Base-by-base conservation (phyloP, 2,888 invertebrate genomes). In the Crepidodera aurea region DNA sequence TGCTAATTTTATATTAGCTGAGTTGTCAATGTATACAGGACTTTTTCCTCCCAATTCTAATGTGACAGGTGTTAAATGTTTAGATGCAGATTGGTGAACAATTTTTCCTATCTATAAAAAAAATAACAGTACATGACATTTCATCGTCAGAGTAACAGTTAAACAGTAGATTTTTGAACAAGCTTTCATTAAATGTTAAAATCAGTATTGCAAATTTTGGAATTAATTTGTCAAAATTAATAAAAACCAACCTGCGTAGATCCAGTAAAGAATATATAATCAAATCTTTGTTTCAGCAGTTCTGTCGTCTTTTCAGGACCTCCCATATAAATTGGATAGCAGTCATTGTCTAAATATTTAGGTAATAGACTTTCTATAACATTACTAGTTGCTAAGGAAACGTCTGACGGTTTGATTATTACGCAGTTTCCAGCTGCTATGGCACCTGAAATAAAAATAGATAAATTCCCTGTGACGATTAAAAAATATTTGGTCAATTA, bases 261-360 rank as follows among this genome's bases (percentile, higher is more conserved):
- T 18, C 94, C 98, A 0, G 98, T 99, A 81, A 90, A 96, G 84
- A 98, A 96, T 68, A 99, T 97, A 78, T 96, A 94, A 83, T 99
- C 98, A 79, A 96, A 98, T 76, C 88, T 88, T 77, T 96, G 87
- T 73, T 92, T 90, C 27, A 98, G 82, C 6, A 98, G 83, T 72
- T 92, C 91, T 0, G 91, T 88, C 0, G 97, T 96, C 81, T 95
- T 96, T 16, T 87, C 81, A 0, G 94, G 85, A 29, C 94, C 97
- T 1, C 96, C 98, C 58, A 86, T 84, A 0, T 94, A 84, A 1
- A 97, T 90, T 46, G 89, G 87, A 69, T 90, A 88, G 71, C 94
- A 94, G 22, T 96, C 92, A 90, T 93, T 87, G 78, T 97, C 96
- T 72, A 98, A 80, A 82, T 97, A 98, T 78, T 92, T 90, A 0